Conservation (phyloP, 1,140 invertebrate genomes). For the Macrostomum lignano region DNA sequence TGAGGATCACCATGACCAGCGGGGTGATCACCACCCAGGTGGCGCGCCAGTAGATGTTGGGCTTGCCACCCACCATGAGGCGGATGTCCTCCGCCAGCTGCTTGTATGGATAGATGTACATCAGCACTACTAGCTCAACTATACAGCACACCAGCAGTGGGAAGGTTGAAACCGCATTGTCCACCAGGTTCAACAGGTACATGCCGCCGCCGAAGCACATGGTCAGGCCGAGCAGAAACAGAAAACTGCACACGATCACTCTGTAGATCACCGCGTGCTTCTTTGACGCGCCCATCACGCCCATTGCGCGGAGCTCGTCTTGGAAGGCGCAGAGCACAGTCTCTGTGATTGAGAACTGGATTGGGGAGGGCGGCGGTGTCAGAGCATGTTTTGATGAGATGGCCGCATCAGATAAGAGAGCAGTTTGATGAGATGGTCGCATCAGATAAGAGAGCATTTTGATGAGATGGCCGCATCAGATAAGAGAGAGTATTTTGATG, state of each 20-base stretch:
- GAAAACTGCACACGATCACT: not conserved
- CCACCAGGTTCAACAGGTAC: slow-evolving; percentile 1
- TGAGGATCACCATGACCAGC: slow-evolving; percentile 5
- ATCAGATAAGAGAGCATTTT: too few relatives aligned
- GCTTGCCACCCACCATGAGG: slow-evolving; percentile 50
- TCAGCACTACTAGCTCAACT: not conserved
- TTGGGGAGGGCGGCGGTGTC: too few relatives aligned
- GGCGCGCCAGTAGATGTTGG: slow-evolving; percentile 17
- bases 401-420: too few relatives aligned
- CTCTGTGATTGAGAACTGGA: slow-evolving; percentile 6
- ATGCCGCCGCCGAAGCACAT: not conserved
- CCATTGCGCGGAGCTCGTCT: too few relatives aligned
- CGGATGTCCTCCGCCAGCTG: slow-evolving; percentile 45
- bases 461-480: too few relatives aligned
- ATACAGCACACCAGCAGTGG: slow-evolving; percentile 1
- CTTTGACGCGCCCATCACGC: too few relatives aligned
- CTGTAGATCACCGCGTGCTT: too few relatives aligned
- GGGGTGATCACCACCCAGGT: slow-evolving; percentile 5
- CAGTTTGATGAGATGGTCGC: too few relatives aligned
- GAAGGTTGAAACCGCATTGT: not conserved
- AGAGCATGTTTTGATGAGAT: too few relatives aligned
- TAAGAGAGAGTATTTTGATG: too few relatives aligned
- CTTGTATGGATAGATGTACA: too few relatives aligned
- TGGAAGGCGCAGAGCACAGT: slow-evolving; percentile 1
- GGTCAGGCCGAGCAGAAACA: not conserved